Percentiles rank a stretch among this genome's conserved stretches.
phyloP scores from a whole-genome alignment of 2,797 vertebrate genomes.

The Schizopygopsis pylzovi region DNA sequence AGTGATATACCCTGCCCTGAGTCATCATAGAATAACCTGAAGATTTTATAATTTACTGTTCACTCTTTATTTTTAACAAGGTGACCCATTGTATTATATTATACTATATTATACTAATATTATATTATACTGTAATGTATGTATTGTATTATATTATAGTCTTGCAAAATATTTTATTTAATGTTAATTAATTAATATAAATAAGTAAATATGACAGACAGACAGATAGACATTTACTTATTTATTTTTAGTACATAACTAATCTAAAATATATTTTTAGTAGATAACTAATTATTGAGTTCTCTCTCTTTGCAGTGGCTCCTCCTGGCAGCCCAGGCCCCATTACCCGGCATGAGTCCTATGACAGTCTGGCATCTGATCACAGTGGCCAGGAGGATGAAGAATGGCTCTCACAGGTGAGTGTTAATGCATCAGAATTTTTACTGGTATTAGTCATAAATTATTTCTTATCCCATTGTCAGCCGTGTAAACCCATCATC shows the following conservation, averaged over 20 bases:
- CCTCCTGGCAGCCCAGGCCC: conserved; percentile 91
- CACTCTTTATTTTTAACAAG: no score
- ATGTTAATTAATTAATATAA: no score
- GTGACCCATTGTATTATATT: background rate
- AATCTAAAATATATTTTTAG: background rate
- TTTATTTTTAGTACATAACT: background rate
- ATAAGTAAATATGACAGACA: no score
- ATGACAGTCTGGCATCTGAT: conserved; percentile 92
- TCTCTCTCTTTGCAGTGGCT: conserved; percentile 75
- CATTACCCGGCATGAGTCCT: conserved; percentile 91
- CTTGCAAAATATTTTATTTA: background rate
- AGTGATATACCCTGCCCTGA: background rate
- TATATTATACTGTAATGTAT: background rate
- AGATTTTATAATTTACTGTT: background rate
- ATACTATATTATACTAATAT: background rate
- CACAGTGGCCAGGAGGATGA: conserved; percentile 95
- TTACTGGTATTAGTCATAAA: conserved; percentile 73
- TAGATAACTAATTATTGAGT: background rate
- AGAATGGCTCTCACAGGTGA: conserved; percentile 99
- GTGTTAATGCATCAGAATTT: conserved; percentile 34
- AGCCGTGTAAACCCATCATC: conserved; percentile 67
- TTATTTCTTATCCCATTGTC: conserved; percentile 76
- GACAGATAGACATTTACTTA: no score
- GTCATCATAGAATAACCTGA: background rate
- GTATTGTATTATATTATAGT: background rate